A percentile compares a stretch with the other conserved stretches of the same genome.
These are phyloP conservation scores for Heterodera carotae DNA, from an alignment of 1,140 invertebrate genomes.

Conservation along the genomic window DNA sequence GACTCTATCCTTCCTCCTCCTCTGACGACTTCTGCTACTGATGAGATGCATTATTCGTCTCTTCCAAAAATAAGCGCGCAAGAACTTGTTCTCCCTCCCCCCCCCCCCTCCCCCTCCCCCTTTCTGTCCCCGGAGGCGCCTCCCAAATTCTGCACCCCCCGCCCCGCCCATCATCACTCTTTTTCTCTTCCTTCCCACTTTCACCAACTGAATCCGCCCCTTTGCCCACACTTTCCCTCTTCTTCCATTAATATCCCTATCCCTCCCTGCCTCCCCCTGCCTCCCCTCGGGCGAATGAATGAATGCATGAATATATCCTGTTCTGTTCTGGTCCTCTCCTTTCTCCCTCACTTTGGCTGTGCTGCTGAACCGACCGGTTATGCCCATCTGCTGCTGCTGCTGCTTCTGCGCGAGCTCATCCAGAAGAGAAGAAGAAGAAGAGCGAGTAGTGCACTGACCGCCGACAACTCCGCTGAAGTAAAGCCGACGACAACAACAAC, in stretches of 20 bases:
- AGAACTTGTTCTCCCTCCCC: background rate
- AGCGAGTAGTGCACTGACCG: background rate
- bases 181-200: background rate
- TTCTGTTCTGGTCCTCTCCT: constrained; percentile 11
- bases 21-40: background rate
- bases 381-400: constrained; percentile 15
- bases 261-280: too few species aligned
- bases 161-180: background rate
- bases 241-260: constrained; percentile 1
- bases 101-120: background rate
- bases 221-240: constrained; percentile 8
- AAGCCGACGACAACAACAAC: constrained; percentile 13
- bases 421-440: too few species aligned
- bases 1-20: background rate
- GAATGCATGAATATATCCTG: too few species aligned
- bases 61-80: constrained; percentile 20
- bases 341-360: background rate
- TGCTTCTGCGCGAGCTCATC: too few species aligned
- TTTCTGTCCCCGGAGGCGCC: too few species aligned
- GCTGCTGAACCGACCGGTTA: too few species aligned
- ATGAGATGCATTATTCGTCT: background rate
- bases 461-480: background rate
- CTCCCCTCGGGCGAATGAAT: background rate
- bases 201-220: background rate
- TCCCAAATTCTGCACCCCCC: background rate